Base-by-base conservation (phyloP, 2,797 vertebrate species). In the Phataginus tricuspis region DNA sequence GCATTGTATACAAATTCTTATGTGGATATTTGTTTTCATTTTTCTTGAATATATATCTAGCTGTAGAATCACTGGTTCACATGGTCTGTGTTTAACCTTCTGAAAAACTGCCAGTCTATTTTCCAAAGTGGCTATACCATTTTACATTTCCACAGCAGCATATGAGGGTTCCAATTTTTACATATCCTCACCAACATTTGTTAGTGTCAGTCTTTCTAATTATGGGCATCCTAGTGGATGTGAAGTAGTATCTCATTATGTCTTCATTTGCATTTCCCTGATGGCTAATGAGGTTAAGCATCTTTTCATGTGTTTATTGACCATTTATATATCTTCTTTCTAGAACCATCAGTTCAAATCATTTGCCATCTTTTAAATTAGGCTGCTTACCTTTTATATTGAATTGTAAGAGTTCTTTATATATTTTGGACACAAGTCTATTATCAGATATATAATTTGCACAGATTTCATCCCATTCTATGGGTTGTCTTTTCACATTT, bases 401-500 rank as follows among this genome's bases (percentile, higher is more conserved):
- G 53, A 90, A 16, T 91, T 91, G 3, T 78, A 19, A 42, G 53
- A 31, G 37, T 90, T 87, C 75, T 86, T 86, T 68, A 66, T 64
- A 27, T 79, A 80, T n/a, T 87, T 82, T 86, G 18, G 42, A 68
- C 84, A 27, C 15, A n/a, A 25, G 13, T 83, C 29, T 78, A 31
- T 77, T 63, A 55, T 85, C 68, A 82, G 74, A 71, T 77, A 61
- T 18, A 25, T 95, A 37, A 83, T 93, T 88, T 80, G 3, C 84
- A 80, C 69, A 25, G 79, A 63, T 88, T 94, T 93, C 69, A 90
- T n/a, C 15, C n/a, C n/a, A 69, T 87, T 91, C 71, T 69, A 11
- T 84, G 27, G 10, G 12, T 49, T 83, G 12, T 83, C 80, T 74
- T 83, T 90, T 88, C 4, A 49, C 34, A 66, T 91, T 89, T 39